A percentile compares a stretch with the other conserved stretches of the same genome.
Evolutionary conservation across 2,888 invertebrate species (phyloP).

Genomic region (Hyppa rectilinea): DNA sequence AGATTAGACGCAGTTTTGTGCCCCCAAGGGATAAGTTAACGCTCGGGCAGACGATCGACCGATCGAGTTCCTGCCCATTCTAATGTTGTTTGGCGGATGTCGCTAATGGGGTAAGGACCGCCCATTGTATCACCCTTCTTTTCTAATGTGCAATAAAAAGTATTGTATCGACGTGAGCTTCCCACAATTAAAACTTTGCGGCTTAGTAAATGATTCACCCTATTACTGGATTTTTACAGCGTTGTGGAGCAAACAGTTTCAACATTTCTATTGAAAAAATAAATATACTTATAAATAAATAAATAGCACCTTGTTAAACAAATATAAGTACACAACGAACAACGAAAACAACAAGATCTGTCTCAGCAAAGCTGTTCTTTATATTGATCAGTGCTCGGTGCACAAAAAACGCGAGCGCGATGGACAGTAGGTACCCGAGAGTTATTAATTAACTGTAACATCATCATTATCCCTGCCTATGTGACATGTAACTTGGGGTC

Average conservation of each 20-base stretch:
- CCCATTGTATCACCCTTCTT: not conserved
- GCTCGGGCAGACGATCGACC: constrained; percentile 12
- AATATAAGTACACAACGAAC: no score
- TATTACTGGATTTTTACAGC: not conserved
- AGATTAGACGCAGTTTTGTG: constrained; percentile 56
- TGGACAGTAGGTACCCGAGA: no score
- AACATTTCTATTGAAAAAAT: no score
- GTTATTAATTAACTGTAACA: no score
- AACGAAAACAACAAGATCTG: no score
- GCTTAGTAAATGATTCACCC: not conserved
- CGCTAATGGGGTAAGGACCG: not conserved
- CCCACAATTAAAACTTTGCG: not conserved
- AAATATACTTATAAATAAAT: no score
- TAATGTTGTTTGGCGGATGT: not conserved
- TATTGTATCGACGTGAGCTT: not conserved
- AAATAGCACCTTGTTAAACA: no score
- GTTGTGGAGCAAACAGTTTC: not conserved
- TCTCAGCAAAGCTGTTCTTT: no score
- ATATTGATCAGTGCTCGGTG: no score
- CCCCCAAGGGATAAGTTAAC: constrained; percentile 32
- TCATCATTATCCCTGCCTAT: no score
- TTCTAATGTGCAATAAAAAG: not conserved
- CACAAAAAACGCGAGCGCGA: no score
- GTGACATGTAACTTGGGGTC: no score
- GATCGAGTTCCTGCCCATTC: not conserved